These are phyloP conservation scores for Tetragnatha montana DNA, from an alignment of 2,888 invertebrate genomes.

Conservation along the genomic window DNA sequence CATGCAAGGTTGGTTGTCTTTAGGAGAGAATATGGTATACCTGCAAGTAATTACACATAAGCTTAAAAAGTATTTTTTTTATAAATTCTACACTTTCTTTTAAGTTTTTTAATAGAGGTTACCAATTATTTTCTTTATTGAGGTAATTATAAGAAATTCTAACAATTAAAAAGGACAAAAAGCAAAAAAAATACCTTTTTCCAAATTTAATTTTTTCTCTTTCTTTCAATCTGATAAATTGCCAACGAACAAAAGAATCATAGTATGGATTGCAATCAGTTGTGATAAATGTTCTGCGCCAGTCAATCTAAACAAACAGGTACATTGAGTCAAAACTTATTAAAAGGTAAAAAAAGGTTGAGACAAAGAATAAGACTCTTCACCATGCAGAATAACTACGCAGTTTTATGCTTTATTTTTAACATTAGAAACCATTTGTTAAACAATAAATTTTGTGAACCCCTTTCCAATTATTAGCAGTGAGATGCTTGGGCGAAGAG, in stretches of 20 bases:
- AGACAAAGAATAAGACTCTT: no score
- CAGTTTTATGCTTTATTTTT: no score
- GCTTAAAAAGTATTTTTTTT: not conserved
- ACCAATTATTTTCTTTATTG: not conserved
- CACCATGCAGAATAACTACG: no score
- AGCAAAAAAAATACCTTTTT: slow-evolving; percentile 86
- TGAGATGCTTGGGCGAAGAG: no score
- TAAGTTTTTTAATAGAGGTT: not conserved
- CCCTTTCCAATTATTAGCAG: no score
- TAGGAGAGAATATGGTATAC: slow-evolving; percentile 95
- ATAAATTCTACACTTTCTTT: not conserved
- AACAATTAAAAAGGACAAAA: not conserved
- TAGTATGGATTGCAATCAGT: slow-evolving; percentile 98
- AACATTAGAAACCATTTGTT: no score
- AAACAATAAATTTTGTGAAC: no score
- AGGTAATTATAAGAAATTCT: no score
- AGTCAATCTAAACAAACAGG: slow-evolving; percentile 85
- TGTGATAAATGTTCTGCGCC: slow-evolving; percentile 98
- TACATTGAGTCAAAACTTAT: no score
- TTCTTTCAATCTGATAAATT: slow-evolving; percentile 89
- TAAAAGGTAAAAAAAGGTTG: no score
- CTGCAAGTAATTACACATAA: slow-evolving; percentile 74
- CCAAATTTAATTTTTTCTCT: slow-evolving; percentile 95
- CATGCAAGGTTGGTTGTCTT: slow-evolving; percentile 99
- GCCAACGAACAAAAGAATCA: slow-evolving; percentile 98